These are phyloP conservation scores for Drosophila trichaetosa DNA, from an alignment of 2,888 invertebrate species.

Conservation along the genomic window DNA sequence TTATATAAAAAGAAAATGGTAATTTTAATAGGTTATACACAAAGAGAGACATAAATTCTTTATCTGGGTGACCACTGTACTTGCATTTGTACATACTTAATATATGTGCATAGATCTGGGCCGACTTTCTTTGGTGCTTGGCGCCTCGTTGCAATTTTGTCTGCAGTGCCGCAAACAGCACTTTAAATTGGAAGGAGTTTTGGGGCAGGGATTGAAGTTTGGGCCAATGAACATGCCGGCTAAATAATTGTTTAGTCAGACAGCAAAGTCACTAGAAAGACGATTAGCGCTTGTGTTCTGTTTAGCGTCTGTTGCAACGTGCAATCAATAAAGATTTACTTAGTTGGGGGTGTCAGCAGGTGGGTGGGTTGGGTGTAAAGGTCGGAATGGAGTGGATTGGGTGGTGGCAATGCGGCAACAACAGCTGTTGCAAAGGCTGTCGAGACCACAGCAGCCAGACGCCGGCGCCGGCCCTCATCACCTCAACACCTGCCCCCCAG, in stretches of 20 bases:
- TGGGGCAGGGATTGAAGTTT: constrained; percentile 2
- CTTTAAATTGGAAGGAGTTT: constrained; percentile 10
- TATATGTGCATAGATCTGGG: constrained; percentile 31
- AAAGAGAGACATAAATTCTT: no score
- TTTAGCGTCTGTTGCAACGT: constrained; percentile 57
- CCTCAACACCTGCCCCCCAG: constrained; percentile 28
- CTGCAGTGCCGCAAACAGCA: constrained; percentile 47
- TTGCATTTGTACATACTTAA: constrained; percentile 15
- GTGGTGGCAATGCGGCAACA: constrained; percentile 68
- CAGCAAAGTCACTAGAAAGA: constrained; percentile 66
- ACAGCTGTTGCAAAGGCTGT: constrained; percentile 74
- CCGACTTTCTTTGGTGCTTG: constrained; percentile 45
- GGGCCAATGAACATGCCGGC: constrained; percentile 48
- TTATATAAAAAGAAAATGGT: neutral
- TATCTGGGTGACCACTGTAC: neutral
- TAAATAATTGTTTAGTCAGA: constrained; percentile 66
- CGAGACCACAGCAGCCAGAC: constrained; percentile 73
- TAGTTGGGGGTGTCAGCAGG: constrained; percentile 23
- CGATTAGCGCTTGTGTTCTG: constrained; percentile 60
- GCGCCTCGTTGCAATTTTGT: constrained; percentile 51
- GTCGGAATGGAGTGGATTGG: constrained; percentile 8
- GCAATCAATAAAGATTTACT: constrained; percentile 77
- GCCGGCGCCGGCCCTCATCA: constrained; percentile 65
- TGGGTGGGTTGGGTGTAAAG: neutral
- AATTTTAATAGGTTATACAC: neutral